These are phyloP conservation scores for Sciurus carolinensis DNA, from an alignment of 2,797 vertebrate genomes.

Conservation along the genomic window DNA sequence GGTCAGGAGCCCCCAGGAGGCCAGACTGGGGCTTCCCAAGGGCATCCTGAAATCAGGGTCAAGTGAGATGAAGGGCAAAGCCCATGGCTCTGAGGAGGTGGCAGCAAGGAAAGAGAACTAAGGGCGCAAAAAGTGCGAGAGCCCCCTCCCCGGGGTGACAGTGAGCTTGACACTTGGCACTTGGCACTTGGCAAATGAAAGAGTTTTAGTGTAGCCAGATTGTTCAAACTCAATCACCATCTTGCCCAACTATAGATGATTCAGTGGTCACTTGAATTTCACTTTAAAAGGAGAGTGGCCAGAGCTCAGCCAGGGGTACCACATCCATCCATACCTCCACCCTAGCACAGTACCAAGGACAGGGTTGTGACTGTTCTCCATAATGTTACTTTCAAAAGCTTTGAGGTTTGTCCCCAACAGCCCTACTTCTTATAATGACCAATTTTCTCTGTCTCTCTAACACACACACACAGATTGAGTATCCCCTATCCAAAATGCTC, in stretches of 20 bases:
- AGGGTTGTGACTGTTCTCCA: neutral
- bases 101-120: neutral
- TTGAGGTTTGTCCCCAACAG: neutral
- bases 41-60: neutral
- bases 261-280: neutral
- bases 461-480: neutral
- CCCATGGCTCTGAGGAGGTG: neutral
- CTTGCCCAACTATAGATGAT: neutral
- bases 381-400: neutral
- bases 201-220: neutral
- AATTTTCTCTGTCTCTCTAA: neutral
- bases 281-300: neutral
- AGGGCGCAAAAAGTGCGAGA: neutral
- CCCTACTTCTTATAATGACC: neutral
- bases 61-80: neutral
- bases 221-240: neutral
- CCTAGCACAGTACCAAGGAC: neutral
- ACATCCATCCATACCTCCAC: fast-evolving
- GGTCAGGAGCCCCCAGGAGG: neutral
- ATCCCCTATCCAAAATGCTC: neutral
- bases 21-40: neutral
- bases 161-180: neutral
- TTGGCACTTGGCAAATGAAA: neutral
- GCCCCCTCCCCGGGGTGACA: neutral
- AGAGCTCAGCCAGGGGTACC: neutral